Base-by-base conservation (phyloP, 2,797 vertebrate genomes). In the Siniperca scherzeri region DNA sequence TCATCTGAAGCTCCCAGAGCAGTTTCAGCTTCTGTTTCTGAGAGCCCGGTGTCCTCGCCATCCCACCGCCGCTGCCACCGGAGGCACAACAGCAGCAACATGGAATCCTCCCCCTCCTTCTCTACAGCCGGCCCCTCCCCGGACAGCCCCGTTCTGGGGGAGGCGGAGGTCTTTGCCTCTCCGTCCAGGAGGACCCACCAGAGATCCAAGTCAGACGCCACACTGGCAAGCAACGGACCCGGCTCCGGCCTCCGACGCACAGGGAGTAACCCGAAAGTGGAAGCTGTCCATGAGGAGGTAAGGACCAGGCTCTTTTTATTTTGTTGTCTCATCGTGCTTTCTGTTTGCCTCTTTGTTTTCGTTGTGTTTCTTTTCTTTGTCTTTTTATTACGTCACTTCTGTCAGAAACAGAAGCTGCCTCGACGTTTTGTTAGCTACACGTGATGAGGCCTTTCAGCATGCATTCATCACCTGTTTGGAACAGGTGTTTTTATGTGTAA, bases 181-280 rank as follows among this genome's bases (percentile, higher is more conserved):
- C 98, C 98, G 0, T 97, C 98, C 73, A 97, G 97, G 90, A 92
- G 96, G 90, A 99, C 97, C 75, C 98, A 99, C 91, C 98, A 99
- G 95, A 95, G 98, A 55, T 99, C 98, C 78, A 99, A 99, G 90
- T 99, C 98, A 0, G 98, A 99, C 0, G 98, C 98, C 86, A 97
- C 97, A 0, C 94, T 88, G 27, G 96, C 91, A 69, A 94, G 97
- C 93, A 96, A 97, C 2, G 87, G 78, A 81, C 94, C 96, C 19
- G 96, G 97, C 89, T 95, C 96, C 72, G 96, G 96, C 77, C 94
- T 99, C 72, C 97, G 97, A 67, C 94, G 98, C 64, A 98, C 97
- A 3, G 97, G 97, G 74, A 99, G 98, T 87, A 98, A 99, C 83
- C 98, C 98, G 4, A 98, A 97, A 84, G 97, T 98, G 78, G 98